phyloP scores from a whole-genome alignment of 2,797 vertebrate species.

The Notamacropus eugenii region DNA sequence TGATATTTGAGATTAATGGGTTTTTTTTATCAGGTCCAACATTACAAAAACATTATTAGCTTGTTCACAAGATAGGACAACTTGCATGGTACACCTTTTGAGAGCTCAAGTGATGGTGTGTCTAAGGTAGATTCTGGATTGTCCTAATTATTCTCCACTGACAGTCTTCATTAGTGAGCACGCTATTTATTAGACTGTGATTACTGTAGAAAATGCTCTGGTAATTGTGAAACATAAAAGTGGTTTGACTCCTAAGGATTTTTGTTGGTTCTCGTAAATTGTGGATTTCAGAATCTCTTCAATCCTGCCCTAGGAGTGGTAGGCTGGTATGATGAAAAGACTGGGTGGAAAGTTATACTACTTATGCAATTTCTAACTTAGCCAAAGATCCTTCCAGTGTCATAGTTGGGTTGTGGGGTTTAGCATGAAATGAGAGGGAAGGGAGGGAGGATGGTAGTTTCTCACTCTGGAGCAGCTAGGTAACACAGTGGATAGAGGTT shows the following conservation, averaged over 20 bases:
- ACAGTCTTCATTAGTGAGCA: slow-evolving; percentile 3
- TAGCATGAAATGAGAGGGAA: slow-evolving; percentile 53
- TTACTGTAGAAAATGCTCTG: slow-evolving; percentile 48
- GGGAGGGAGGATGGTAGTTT: slow-evolving; percentile 4
- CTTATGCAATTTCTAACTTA: background rate
- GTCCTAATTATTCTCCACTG: background rate
- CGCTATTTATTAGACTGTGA: slow-evolving; percentile 11
- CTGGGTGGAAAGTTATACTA: background rate
- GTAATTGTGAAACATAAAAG: background rate
- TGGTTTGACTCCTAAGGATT: background rate
- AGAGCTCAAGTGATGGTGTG: background rate
- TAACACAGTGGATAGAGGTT: background rate
- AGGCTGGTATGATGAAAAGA: background rate
- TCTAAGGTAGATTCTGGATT: slow-evolving; percentile 32
- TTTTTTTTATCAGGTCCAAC: background rate
- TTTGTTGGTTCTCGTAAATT: slow-evolving; percentile 8
- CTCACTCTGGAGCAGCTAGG: background rate
- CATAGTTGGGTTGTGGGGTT: slow-evolving; percentile 5
- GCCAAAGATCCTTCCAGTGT: slow-evolving; percentile 26
- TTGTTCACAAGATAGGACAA: background rate
- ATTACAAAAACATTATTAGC: background rate
- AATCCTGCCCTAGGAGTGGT: background rate
- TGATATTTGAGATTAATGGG: background rate
- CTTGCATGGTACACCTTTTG: background rate
- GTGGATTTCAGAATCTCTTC: background rate